Evolutionary conservation across 2,113 vertebrate genomes (phyloP).

Genomic region (Mesocricetus auratus): DNA sequence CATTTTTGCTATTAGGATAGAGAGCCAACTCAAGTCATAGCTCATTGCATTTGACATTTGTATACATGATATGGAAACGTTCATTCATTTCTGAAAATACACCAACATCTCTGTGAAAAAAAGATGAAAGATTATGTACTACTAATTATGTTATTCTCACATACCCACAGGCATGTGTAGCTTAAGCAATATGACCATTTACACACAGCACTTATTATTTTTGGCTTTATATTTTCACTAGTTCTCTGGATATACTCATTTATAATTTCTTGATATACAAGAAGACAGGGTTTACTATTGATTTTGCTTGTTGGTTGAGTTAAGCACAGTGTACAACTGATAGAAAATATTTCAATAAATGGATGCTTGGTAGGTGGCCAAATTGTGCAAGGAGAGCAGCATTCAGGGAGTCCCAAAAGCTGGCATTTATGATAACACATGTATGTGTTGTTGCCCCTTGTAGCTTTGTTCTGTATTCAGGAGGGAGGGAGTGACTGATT

Average conservation of each 20-base stretch:
- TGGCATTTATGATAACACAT: background rate
- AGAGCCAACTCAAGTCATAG: background rate
- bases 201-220: background rate
- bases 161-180: background rate
- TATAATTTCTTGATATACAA: background rate
- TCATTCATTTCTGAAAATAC: background rate
- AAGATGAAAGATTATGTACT: background rate
- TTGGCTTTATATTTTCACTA: background rate
- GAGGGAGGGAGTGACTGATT: background rate
- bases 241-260: background rate
- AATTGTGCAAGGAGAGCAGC: background rate
- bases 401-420: background rate
- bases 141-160: background rate
- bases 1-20: background rate
- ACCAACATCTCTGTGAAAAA: background rate
- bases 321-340: background rate
- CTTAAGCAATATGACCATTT: background rate
- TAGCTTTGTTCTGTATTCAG: background rate
- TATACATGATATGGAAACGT: background rate
- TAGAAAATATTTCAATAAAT: conserved; percentile 30
- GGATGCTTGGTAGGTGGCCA: background rate
- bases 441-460: background rate
- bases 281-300: background rate
- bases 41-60: background rate
- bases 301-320: conserved; percentile 11